phyloP scores from a whole-genome alignment of 1,140 invertebrate genomes.

The Planococcus citri region DNA sequence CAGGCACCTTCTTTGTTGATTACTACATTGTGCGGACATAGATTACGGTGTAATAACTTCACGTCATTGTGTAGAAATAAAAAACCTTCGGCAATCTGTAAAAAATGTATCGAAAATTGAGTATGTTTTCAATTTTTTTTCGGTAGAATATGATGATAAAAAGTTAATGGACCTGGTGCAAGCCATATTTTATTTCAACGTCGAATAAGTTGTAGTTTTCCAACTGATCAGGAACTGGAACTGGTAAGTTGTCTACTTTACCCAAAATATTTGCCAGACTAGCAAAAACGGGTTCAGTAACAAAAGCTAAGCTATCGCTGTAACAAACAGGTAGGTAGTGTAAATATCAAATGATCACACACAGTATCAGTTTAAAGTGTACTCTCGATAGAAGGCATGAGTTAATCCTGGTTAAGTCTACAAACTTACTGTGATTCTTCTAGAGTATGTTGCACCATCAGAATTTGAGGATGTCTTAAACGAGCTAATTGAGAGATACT shows the following conservation, averaged over 20 bases:
- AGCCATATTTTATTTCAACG: constrained; percentile 91
- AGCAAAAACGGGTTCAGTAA: constrained; percentile 89
- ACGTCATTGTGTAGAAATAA: constrained; percentile 86
- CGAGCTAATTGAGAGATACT: constrained; percentile 85
- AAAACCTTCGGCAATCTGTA: constrained; percentile 73
- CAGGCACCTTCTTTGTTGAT: constrained; percentile 86
- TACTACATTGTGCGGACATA: constrained; percentile 82
- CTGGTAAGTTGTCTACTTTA: constrained; percentile 54
- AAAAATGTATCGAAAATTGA: constrained; percentile 11
- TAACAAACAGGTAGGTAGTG: no score
- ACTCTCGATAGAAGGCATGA: no score
- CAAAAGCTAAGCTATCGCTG: constrained; percentile 89
- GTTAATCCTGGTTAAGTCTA: background rate
- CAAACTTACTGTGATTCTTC: constrained; percentile 67
- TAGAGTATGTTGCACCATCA: constrained; percentile 92
- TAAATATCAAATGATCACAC: constrained; percentile 4
- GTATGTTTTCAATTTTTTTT: constrained; percentile 27
- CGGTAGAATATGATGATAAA: no score
- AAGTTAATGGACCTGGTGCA: constrained; percentile 55
- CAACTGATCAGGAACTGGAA: constrained; percentile 47
- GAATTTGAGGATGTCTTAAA: constrained; percentile 82
- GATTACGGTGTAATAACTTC: constrained; percentile 82
- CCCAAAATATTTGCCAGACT: constrained; percentile 79
- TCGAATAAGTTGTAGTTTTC: constrained; percentile 68
- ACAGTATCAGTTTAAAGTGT: background rate